Evolutionary conservation across 1,140 invertebrate species (phyloP), one percentile per base, ranked within the genome.

Genomic region (Aphaenogaster ashmeadi): DNA sequence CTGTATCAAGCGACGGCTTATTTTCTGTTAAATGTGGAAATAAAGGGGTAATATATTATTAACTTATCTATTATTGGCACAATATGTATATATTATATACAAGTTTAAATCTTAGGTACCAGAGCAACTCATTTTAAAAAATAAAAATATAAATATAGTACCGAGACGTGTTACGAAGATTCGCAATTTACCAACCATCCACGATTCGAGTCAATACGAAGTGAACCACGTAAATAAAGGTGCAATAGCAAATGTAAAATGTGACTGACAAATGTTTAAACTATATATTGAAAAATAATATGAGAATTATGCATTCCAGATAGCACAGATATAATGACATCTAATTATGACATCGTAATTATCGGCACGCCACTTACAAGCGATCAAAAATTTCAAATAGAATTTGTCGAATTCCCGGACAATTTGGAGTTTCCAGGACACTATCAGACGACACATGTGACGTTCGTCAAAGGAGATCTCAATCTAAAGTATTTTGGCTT

Each of bases 1-100:
- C 97, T 86, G 97, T 27, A 27, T 27, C 96, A 36, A 95, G 95
- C 74, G 91, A 92, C 44, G 93, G 95, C 18, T 92, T 97, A 21
- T 97, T 96, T 96, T 94, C 96, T 18, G 95, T 97, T 11, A 94
- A 96, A 90, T 96, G 96, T 71, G 97, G 97, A 78, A 97, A 97
- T 89, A 96, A 96, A 91, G 80, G 94, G 89, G 95, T 97, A 86
- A 93, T 95, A 89, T 93, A 93, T 33, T 75, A 78, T 79, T 58
- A 27, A 60, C 84, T 56, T 18, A 60, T 52, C n/a, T 1, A 15
- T 56, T 41, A 36, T 11, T 62, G 8, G 27, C 52, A 33, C 7
- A 54, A 41, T 36, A 36, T 79, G 54, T 18, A 27, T 50, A 15
- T 27, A 27, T 27, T 27, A 69, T 27, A 60, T 13, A 79, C 54